Base-by-base conservation (phyloP, 2,888 invertebrate genomes). In the Artemia sinica region DNA sequence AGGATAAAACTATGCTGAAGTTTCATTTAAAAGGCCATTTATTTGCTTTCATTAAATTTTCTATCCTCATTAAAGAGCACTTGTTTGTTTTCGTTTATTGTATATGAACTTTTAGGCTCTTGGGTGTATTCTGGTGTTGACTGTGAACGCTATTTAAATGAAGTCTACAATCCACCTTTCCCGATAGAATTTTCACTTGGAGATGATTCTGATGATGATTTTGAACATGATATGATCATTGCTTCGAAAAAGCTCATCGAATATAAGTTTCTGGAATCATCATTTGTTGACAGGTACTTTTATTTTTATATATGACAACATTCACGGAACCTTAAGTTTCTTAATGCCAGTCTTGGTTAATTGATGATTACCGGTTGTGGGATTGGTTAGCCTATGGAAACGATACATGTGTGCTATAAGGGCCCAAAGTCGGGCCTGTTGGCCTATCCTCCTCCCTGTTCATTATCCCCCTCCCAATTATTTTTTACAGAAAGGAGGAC, bases 91-190 rank as follows among this genome's bases (percentile, higher is more conserved):
- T 28, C 1, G 28, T 28, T 28, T 28, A 28, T 28, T 28, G 28
- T 28, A 28, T 28, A 28, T 28, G 28, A 28, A 14, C 10, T 52
- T 58, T 58, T 18, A 58, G 58, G 58, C 18, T 58, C 58, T 18
- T 58, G 58, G 58, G 58, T 58, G n/a, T 58, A 58, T 58, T n/a
- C 58, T 58, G 58, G 58, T n/a, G 10, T 58, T 8, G 58, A 58
- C 58, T 58, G 58, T 18, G 58, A 58, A 18, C 8, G 18, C 18
- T 58, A 58, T 58, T 58, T 58, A 9, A 58, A 18, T 9, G 58
- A 58, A 18, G 18, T 58, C 11, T n/a, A n/a, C 58, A 18, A n/a
- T n/a, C 58, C 58, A 58, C 18, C 58, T 58, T 28, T 28, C 28
- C 28, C 28, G 28, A 28, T 28, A 28, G 28, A 28, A 28, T 28